Evolutionary conservation across 1,140 invertebrate species (phyloP).

Genomic region (Atta colombica): DNA sequence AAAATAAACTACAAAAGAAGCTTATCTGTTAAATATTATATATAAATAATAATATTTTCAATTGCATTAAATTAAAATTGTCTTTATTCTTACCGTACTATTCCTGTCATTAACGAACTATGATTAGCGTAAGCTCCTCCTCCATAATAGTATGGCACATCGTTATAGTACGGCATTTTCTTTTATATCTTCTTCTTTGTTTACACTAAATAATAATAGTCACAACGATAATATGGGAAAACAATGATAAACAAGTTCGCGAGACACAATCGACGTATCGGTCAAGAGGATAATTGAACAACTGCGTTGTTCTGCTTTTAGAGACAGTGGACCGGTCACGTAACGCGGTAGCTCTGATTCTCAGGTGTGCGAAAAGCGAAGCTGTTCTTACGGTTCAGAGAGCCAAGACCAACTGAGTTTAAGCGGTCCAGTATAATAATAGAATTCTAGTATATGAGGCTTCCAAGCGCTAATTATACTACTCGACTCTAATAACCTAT

Average conservation of each 20-base stretch:
- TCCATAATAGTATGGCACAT: constrained; percentile 81
- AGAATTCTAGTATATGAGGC: constrained; percentile 85
- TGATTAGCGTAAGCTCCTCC: constrained; percentile 83
- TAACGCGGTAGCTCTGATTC: constrained; percentile 31
- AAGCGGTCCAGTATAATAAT: constrained; percentile 86
- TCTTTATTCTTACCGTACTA: constrained; percentile 81
- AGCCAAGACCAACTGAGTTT: constrained; percentile 86
- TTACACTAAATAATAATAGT: neutral
- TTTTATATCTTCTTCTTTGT: constrained; percentile 35
- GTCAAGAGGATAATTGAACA: constrained; percentile 41
- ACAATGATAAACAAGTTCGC: neutral
- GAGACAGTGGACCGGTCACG: constrained; percentile 32
- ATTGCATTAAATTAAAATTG: neutral
- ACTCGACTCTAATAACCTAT: constrained; percentile 74
- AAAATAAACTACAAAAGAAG: neutral
- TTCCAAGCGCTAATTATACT: constrained; percentile 78
- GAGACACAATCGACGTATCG: neutral
- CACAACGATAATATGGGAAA: neutral
- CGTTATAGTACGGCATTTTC: constrained; percentile 83
- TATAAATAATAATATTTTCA: neutral
- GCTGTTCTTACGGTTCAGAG: constrained; percentile 85
- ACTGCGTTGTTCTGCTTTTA: constrained; percentile 11
- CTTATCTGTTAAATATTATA: neutral
- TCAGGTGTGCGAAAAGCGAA: constrained; percentile 82
- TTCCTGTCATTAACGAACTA: constrained; percentile 85